Evolutionary conservation across 1,140 invertebrate species (phyloP), one percentile per base, ranked within the genome.

Genomic region (Tetramorium alpestre): DNA sequence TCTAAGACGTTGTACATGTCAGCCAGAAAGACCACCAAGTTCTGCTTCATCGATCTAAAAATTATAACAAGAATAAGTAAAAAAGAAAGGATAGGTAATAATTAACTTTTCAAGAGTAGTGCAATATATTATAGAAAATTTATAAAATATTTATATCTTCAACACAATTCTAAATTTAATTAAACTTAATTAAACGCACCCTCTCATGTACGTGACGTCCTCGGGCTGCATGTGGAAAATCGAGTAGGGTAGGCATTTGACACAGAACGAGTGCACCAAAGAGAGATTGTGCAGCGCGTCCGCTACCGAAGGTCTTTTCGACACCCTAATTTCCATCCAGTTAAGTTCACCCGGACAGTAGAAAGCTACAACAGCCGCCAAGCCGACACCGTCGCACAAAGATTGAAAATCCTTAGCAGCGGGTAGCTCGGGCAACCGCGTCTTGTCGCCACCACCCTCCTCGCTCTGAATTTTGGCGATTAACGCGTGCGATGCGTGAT

Each of bases 1-100:
- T 99, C 99, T 93, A 99, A 96, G 86, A 99, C 96, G 94, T 99
- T 99, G 94, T 99, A 99, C 87, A 99, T 96, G 95, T 99, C 99
- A 78, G 99, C 98, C 88, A 99, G 96, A 96, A 99, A 98, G 62
- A 98, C 98, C 88, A 99, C 96, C 91, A 99, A 96, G 96, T 99
- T 99, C 93, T 98, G 97, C 93, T 97, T 98, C 97, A 99, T 98
- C 62, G 98, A 98, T 88, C 98, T 98, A 94, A 81, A 96, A 96
- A 93, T 87, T 87, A 18, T 78, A 6, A 65, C 60, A 41, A 76
- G 1, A 5, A 44, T 47, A 38, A 70, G 33, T 10, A 22, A 49
- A 67, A 78, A 6, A 4, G 16, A 41, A 47, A 10, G 5, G 0
- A 22, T 33, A 75, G 11, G 11, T 58, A 16, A 73, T 54, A 33